These are phyloP conservation scores for Alethe castanea DNA, from an alignment of 2,113 vertebrate species.

Conservation along the genomic window DNA sequence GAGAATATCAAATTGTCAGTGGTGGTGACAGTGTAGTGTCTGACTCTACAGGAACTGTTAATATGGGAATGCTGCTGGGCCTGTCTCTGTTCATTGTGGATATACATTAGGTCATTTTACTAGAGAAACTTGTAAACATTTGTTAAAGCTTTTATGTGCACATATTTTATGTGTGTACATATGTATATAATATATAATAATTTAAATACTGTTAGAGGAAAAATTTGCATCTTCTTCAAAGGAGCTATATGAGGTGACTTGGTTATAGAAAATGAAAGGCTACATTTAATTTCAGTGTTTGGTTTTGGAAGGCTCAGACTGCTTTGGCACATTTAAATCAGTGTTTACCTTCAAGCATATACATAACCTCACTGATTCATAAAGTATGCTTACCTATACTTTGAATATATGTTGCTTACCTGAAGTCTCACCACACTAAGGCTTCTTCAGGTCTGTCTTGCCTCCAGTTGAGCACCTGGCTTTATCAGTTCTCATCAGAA, in stretches of 20 bases:
- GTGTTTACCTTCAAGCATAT: neutral
- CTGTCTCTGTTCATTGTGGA: neutral
- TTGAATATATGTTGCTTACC: neutral
- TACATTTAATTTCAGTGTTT: neutral
- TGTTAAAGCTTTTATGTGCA: neutral
- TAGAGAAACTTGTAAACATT: neutral
- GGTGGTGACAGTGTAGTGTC: neutral
- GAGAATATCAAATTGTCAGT: neutral
- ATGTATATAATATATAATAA: neutral
- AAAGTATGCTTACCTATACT: neutral
- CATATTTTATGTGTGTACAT: neutral
- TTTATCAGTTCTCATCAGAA: neutral
- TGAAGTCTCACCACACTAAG: neutral
- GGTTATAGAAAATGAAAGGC: neutral
- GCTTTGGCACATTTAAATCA: neutral
- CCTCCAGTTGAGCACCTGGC: neutral
- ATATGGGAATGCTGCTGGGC: neutral
- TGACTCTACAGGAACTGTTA: neutral
- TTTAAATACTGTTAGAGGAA: neutral
- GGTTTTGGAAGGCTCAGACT: neutral
- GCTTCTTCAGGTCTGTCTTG: neutral
- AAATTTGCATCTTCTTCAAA: neutral
- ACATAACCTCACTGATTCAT: neutral
- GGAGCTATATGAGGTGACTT: neutral
- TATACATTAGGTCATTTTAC: neutral